Base-by-base conservation (phyloP, 37 sponge, comb jelly and placozoan species). In the Beroe forskalii region DNA sequence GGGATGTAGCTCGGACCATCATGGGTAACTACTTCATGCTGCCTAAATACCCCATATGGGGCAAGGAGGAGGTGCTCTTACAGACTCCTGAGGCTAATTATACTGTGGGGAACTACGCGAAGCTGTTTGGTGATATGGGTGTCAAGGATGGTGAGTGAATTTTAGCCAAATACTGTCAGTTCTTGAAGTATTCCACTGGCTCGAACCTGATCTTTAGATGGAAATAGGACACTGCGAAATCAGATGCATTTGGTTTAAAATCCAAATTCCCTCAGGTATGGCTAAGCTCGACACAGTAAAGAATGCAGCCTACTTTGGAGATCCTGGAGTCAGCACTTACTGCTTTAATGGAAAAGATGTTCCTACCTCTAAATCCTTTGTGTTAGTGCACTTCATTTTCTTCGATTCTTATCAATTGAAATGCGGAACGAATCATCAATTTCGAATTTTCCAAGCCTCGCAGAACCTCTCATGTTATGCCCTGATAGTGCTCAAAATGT, bases 1-100 rank as follows among this genome's bases (percentile, higher is more conserved):
- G 75, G 30, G 40, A 37, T 72, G 39, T 72, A 39, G 75, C 75
- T 1, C 23, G 75, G 39, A 72, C 36, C 9, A 72, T 72, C 33
- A 32, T 38, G 75, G 75, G 75, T 22, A 72, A 72, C 75, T 72
- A 72, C 40, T 72, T 72, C 75, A 72, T 72, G 75, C 38, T 72
- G 20, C 75, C 75, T 8, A 23, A 20, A 1, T 38, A 37, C 9
- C 75, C 75, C 9, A 39, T 72, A 8, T 72, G 40, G 37, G 40
- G 40, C 33, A 37, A 37, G 75, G 37, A 32, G 2, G 75, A 72
- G 37, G 75, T 72, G 36, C 75, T 72, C 40, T 3, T 72, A 32
- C 75, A 37, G 39, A 72, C 75, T 9, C 75, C 75, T 8, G 1
- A 32, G 0, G 33, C 40, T 38, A 72, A 72, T 20, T 72, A 72